Conservation (phyloP, 1,140 invertebrate species). For the Scaptomyza hsui region DNA sequence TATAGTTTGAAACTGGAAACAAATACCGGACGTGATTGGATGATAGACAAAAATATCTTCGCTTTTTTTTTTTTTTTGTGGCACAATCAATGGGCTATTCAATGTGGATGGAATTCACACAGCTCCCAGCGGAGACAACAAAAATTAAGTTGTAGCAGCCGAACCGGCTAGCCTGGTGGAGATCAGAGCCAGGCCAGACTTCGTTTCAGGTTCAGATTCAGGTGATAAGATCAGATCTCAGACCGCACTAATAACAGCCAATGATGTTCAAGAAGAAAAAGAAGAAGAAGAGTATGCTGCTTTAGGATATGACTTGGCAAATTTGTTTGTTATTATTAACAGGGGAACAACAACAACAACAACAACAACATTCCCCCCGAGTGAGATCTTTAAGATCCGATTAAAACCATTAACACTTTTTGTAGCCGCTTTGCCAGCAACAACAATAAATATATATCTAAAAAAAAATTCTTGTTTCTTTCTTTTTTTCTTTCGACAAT, state of each 20-base stretch:
- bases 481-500: constrained; percentile 56
- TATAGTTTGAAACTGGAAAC: constrained; percentile 44
- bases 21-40: constrained; percentile 80
- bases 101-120: constrained; percentile 56
- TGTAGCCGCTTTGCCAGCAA: constrained; percentile 44
- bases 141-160: constrained; percentile 69
- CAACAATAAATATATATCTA: constrained; percentile 15
- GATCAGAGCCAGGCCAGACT: constrained; percentile 27
- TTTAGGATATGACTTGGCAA: constrained; percentile 83
- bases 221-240: constrained; percentile 66
- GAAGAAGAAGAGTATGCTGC: constrained; percentile 45
- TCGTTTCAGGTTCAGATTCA: constrained; percentile 8
- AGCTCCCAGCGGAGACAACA: constrained; percentile 47
- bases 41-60: constrained; percentile 70
- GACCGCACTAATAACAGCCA: constrained; percentile 73
- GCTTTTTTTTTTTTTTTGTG: constrained; percentile 43
- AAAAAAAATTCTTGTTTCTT: neutral
- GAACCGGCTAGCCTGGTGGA: constrained; percentile 15
- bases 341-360: no score
- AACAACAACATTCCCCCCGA: constrained; percentile 32
- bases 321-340: constrained; percentile 68
- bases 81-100: constrained; percentile 76
- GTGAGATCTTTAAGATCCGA: constrained; percentile 72
- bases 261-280: constrained; percentile 50
- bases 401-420: constrained; percentile 83